Evolutionary conservation across 2,113 vertebrate species (phyloP), one percentile per base, ranked within the genome.

Genomic region (Epinephelus moara): DNA sequence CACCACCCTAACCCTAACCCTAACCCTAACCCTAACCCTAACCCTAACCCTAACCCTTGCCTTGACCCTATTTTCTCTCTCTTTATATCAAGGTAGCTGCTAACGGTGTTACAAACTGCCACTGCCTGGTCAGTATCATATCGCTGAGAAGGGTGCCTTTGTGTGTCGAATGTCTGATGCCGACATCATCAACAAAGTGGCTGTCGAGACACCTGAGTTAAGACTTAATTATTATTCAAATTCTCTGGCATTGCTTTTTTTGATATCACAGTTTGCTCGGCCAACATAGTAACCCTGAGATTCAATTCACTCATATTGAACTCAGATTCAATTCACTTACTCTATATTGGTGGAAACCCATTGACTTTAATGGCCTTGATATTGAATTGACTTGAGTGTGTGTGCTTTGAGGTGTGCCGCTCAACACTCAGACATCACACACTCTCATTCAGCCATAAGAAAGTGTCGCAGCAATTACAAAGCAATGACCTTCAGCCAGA

Each of bases 221-320:
- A 52, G 0, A 63, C 79, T 19, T 45, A 11, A 27, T 63, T 45
- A 30, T 21, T 19, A 37, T 64, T 80, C 60, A 8, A 63, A 69
- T 40, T 33, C 19, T 13, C 23, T 18, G 17, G 10, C 40, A 57
- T 27, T n/a, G 18, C 21, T 3, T 50, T 45, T 81, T 81, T 81
- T 47, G 53, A 33, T 76, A 74, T 81, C 25, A 50, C 23, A n/a
- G 15, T 10, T 5, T n/a, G 42, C 42, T 45, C 6, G 27, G 42
- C 53, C 23, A 8, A 7, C 23, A 7, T 12, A 30, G 42, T 64
- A 62, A 9, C 21, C 37, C 19, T 42, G 15, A 45, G 64, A 88
- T 84, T 63, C 42, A 89, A 80, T 90, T 75, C 1, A 25, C 21
- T 76, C 30, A n/a, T 79, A 85, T 78, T 78, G 74, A 83, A 14